Evolutionary conservation across 2,113 vertebrate genomes (phyloP).

Genomic region (Rhineura floridana): DNA sequence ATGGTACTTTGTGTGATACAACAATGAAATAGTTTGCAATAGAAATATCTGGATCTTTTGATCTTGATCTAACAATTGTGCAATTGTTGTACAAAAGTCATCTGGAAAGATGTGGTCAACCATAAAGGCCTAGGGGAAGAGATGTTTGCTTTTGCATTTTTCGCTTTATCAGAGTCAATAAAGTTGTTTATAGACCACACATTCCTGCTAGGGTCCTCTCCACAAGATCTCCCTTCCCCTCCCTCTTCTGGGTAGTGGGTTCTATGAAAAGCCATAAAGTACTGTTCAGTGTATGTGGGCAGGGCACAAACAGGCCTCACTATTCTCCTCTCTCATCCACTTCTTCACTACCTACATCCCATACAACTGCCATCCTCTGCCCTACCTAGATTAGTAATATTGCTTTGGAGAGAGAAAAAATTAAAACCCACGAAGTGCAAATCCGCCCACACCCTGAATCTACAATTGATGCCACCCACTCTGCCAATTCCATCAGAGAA

Average conservation of each 20-base stretch:
- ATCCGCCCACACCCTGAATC: slow-evolving; percentile 25
- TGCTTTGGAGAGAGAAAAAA: neutral
- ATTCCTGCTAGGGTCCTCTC: neutral
- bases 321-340: neutral
- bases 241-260: neutral
- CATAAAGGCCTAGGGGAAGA: neutral
- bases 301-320: neutral
- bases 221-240: too few relatives aligned
- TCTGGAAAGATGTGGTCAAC: neutral
- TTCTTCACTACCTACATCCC: neutral
- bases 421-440: slow-evolving; percentile 3
- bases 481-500: slow-evolving; percentile 25
- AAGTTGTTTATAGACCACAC: neutral
- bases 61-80: neutral
- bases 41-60: neutral
- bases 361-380: neutral
- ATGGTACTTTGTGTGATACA: neutral
- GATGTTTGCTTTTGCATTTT: neutral
- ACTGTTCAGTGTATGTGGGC: neutral
- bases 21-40: neutral
- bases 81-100: neutral
- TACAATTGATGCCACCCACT: slow-evolving; percentile 31
- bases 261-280: neutral
- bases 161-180: neutral
- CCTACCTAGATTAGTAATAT: slow-evolving; percentile 8